Base-by-base conservation (phyloP, 2,113 vertebrate species). In the Collichthys lucidus region DNA sequence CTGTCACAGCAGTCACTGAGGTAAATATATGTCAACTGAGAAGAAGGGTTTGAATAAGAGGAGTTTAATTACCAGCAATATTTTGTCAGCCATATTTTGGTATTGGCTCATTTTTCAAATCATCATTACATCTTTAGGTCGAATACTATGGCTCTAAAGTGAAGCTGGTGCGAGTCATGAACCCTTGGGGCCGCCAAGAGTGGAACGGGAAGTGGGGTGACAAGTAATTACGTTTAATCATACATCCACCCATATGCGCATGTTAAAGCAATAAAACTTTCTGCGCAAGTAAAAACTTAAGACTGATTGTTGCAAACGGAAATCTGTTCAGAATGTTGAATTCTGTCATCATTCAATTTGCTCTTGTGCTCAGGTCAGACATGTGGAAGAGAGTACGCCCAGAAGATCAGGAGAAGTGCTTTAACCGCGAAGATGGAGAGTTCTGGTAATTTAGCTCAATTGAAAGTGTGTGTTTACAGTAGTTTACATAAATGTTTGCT, bases 141-240 rank as follows among this genome's bases (percentile, higher is more conserved):
- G 3, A n/a, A 0, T 69, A 70, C 5, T 14, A 19, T 0, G 63
- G 29, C 10, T 63, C 79, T 44, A 53, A 63, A 14, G 77, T 83
- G 31, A 66, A n/a, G 72, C 89, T 92, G 84, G 83, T 92, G 59
- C 63, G 82, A 20, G 0, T 88, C 73, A 56, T 91, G 57, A 92
- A 92, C 57, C 91, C 91, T 11, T 91, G 89, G 89, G 91, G 91
- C 4, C 0, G 0, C 15, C 0, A 0, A 0, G 87, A 92, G 84
- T 92, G 89, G 91, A 87, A 29, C 6, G 86, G 87, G 60, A 79
- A 87, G 0, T 91, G 87, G 89, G 86, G 91, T 3, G 87, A 91
- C 72, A 80, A 60, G 87, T 91, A 65, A 0, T 0, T 52, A 5
- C 40, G 35, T 50, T 40, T 22, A 19, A 31, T 47, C 0, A 22